phyloP scores from a whole-genome alignment of 2,113 vertebrate species.

The Cochlearius cochlearius region DNA sequence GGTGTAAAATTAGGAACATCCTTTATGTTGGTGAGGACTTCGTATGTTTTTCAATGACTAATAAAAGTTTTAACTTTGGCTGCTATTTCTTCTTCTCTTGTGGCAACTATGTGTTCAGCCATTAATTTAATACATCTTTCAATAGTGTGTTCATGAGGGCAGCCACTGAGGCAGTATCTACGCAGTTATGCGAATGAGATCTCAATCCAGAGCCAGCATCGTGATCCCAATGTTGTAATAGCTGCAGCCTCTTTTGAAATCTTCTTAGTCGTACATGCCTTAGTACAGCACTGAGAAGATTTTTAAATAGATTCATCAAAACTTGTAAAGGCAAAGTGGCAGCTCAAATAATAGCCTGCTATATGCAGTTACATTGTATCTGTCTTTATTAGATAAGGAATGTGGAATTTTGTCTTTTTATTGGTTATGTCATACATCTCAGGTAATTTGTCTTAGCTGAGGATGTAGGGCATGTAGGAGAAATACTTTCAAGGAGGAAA shows the following conservation, averaged over 20 bases:
- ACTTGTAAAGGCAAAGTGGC: slow-evolving; percentile 34
- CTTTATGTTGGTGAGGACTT: not conserved
- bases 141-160: not conserved
- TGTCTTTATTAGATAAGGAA: slow-evolving; percentile 14
- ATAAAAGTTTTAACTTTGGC: not conserved
- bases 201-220: not conserved
- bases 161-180: not conserved
- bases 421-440: not conserved
- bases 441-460: not conserved
- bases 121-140: not conserved
- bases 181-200: not conserved
- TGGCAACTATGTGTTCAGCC: not conserved
- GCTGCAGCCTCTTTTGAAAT: slow-evolving; percentile 14
- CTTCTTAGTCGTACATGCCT: not conserved
- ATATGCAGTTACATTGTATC: slow-evolving; percentile 30
- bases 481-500: not conserved
- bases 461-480: not conserved
- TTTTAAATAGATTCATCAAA: slow-evolving; percentile 62
- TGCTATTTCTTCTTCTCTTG: not conserved
- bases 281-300: not conserved
- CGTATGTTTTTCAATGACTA: not conserved
- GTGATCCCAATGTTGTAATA: not conserved
- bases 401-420: not conserved
- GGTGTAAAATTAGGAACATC: not conserved
- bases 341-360: slow-evolving; percentile 62